These are phyloP conservation scores for Erebia epiphron DNA, from an alignment of 2,888 invertebrate genomes.

Conservation along the genomic window DNA sequence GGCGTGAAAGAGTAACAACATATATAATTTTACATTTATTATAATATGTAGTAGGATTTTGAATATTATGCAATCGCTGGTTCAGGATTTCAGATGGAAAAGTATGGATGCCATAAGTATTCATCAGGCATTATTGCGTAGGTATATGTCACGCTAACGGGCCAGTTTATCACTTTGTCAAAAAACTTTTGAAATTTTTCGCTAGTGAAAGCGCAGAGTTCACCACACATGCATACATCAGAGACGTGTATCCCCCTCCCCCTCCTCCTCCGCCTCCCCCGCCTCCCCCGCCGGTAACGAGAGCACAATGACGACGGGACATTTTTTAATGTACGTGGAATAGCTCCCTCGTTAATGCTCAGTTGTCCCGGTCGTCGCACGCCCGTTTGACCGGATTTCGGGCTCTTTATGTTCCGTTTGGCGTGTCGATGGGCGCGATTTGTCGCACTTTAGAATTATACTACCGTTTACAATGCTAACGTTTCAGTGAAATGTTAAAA, in stretches of 20 bases:
- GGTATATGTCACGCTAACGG: neutral
- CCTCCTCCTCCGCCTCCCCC: neutral
- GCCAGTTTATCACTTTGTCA: neutral
- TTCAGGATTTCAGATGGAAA: too few species aligned
- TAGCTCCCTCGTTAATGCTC: neutral
- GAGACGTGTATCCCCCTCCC: neutral
- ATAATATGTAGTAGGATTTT: too few species aligned
- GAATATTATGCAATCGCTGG: too few species aligned
- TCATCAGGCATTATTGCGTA: neutral
- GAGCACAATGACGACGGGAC: neutral
- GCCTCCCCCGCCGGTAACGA: neutral
- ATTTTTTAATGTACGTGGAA: neutral
- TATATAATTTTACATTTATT: too few species aligned
- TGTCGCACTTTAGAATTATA: neutral
- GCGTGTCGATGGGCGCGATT: constrained; percentile 3
- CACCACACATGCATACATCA: neutral
- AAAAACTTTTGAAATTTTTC: neutral
- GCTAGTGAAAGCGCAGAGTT: neutral
- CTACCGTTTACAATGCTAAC: neutral
- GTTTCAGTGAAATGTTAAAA: neutral
- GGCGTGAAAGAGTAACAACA: too few species aligned
- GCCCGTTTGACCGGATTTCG: neutral
- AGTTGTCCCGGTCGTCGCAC: neutral
- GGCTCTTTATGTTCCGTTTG: neutral
- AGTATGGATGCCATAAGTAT: neutral